These are phyloP conservation scores for Dolichotis patagonum DNA, from an alignment of 2,113 vertebrate species.

Conservation along the genomic window DNA sequence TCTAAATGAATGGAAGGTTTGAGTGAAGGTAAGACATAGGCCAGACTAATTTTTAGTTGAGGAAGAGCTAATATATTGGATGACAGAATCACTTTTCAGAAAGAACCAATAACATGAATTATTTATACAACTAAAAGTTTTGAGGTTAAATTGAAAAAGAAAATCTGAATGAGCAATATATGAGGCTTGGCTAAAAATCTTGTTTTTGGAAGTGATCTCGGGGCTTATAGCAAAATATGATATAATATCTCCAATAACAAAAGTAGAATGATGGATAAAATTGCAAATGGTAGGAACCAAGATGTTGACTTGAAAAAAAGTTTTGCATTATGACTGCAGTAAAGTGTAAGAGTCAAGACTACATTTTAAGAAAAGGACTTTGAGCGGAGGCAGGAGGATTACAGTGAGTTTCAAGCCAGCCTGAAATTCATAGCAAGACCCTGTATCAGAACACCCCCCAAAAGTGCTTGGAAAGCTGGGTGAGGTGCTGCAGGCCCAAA, in stretches of 20 bases:
- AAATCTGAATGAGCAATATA: neutral
- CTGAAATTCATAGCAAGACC: neutral
- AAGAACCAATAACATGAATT: slow-evolving; percentile 15
- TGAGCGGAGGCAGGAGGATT: neutral
- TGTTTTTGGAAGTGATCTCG: neutral
- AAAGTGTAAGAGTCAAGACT: neutral
- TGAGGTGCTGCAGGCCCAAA: too few relatives aligned
- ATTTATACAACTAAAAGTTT: neutral
- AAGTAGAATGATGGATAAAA: neutral
- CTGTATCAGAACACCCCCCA: neutral
- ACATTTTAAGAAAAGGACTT: slow-evolving; percentile 2
- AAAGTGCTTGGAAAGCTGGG: neutral
- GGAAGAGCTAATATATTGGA: neutral
- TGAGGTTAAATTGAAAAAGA: neutral
- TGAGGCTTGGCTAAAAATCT: neutral
- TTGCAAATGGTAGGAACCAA: neutral
- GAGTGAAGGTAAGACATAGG: neutral
- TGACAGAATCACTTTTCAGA: neutral
- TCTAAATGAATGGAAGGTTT: neutral
- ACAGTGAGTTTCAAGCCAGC: neutral
- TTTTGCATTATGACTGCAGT: neutral
- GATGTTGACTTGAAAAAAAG: neutral
- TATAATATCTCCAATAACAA: neutral
- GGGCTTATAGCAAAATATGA: neutral
- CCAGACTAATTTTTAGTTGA: neutral